Evolutionary conservation across 2,113 vertebrate genomes (phyloP), one percentile per base, ranked within the genome.

Genomic region (Scytalopus superciliaris): DNA sequence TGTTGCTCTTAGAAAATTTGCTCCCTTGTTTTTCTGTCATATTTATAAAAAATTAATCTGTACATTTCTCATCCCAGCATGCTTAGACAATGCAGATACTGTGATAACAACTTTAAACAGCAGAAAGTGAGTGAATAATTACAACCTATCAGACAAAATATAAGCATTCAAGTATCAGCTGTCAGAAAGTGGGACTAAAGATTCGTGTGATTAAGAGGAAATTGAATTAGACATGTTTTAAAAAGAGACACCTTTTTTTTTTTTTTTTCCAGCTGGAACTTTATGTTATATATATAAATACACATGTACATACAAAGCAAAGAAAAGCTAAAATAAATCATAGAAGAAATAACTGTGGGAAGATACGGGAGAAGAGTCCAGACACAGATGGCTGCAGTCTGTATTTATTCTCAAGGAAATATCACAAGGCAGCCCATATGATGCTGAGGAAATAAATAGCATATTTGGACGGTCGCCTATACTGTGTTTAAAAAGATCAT

Each of bases 351-450:
- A 95, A 67, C n/a, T 55, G 39, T 80, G 31, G 35, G 63, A 93
- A 95, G 42, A n/a, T 28, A 75, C 12, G 14, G 27, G 23, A 77
- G 64, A 74, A 86, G 62, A 84, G 64, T 84, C 80, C 86, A 84
- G 80, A 83, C 64, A 70, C 94, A 97, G 80, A 93, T 93, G 91
- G 93, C n/a, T 90, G 35, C 35, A 55, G 52, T 77, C 87, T 74
- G 44, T 81, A 84, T 90, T 94, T 95, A 88, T 81, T 89, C 76
- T 86, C 9, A 1, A 91, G 64, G 23, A 93, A 94, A 80, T 97
- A 88, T 77, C 72, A 80, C 52, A 83, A 86, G 79, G 50, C 70
- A 94, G 66, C 33, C 63, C 67, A 79, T 93, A 89, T 52, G 78
- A 96, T 70, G 57, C 80, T 78, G 84, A 87, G 60, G 82, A 96